Percentiles rank a stretch among this genome's conserved stretches.
phyloP scores from a whole-genome alignment of 2,113 vertebrate genomes.

The Fulmarus glacialis region DNA sequence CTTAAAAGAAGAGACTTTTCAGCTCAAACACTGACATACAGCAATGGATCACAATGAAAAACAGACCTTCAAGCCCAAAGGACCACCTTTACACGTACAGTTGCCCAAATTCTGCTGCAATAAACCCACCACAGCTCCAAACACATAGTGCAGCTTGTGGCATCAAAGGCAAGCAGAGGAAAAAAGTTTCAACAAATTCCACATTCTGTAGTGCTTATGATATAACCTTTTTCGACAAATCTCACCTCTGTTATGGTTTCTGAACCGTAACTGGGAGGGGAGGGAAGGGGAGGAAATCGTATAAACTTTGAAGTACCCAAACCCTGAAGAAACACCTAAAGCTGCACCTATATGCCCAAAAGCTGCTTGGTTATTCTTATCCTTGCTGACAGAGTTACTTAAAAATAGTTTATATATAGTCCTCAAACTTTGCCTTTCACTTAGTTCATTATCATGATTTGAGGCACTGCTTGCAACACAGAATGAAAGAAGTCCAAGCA shows the following conservation, averaged over 20 bases:
- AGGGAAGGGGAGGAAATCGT: no score
- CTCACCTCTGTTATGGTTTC: background rate
- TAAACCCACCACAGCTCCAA: background rate
- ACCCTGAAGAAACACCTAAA: background rate
- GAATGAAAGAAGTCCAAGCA: background rate
- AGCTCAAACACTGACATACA: background rate
- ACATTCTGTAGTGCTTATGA: background rate
- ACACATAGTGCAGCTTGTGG: fast-evolving
- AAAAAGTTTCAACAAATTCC: background rate
- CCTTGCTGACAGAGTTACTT: background rate
- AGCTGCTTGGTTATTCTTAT: background rate
- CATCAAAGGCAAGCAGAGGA: background rate
- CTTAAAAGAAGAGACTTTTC: background rate
- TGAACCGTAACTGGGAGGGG: background rate
- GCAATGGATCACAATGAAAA: background rate
- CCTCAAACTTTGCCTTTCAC: background rate
- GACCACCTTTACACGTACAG: background rate
- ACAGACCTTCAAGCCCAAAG: background rate
- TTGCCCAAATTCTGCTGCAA: background rate
- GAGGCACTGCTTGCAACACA: background rate
- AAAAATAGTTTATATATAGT: fast-evolving
- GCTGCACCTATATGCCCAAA: fast-evolving
- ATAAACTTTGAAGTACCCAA: background rate
- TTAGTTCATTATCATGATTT: background rate
- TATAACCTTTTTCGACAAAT: background rate